These are phyloP conservation scores for Caenorhabditis plicata DNA, from an alignment of 2,888 invertebrate genomes.

Conservation along the genomic window DNA sequence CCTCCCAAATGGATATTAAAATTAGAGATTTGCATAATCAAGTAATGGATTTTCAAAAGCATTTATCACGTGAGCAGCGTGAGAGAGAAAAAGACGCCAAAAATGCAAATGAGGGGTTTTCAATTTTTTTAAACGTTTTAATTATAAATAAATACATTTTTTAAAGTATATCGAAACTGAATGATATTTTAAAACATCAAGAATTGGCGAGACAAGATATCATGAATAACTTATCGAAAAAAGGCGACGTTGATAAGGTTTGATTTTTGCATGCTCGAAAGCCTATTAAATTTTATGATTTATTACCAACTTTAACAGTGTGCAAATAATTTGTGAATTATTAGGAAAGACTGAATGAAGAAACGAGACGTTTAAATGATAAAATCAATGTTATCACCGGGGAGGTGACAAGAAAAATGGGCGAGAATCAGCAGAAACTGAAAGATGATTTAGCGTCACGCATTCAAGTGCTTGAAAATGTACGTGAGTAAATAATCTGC, in stretches of 20 bases:
- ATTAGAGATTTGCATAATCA: constrained; percentile 60
- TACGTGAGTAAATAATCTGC: constrained; percentile 9
- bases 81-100: constrained; percentile 54
- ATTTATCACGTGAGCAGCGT: constrained; percentile 48
- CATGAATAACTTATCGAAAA: constrained; percentile 49
- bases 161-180: constrained; percentile 52
- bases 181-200: constrained; percentile 55
- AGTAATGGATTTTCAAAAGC: constrained; percentile 52
- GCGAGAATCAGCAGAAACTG: constrained; percentile 48
- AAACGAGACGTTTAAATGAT: constrained; percentile 56
- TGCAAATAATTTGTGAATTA: no score
- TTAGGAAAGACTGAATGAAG: constrained; percentile 55
- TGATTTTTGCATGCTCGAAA: not conserved
- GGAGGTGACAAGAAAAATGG: constrained; percentile 56
- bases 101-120: constrained; percentile 46
- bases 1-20: constrained; percentile 53
- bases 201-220: constrained; percentile 56
- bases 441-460: constrained; percentile 51
- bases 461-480: constrained; percentile 36
- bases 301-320: not conserved
- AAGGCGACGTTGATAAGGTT: constrained; percentile 54
- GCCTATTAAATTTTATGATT: not conserved
- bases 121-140: not conserved
- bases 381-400: constrained; percentile 56
- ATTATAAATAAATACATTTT: not conserved